Evolutionary conservation across 2,113 vertebrate species (phyloP), one percentile per base, ranked within the genome.

Genomic region (Neolamprologus hecqui): DNA sequence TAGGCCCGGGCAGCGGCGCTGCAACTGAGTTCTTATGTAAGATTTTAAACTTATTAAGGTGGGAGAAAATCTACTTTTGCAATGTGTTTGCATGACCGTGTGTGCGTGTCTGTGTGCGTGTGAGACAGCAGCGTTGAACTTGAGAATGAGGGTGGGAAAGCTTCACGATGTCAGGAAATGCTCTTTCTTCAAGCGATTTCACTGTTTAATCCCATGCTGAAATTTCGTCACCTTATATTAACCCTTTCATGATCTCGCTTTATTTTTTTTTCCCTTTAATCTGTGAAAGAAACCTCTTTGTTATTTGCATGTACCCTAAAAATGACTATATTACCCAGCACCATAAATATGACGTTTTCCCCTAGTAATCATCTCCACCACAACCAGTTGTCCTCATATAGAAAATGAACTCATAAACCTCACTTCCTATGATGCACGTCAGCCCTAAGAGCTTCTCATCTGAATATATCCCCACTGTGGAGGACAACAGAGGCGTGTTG

Each of bases 401-500:
- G 51, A 91, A 89, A 85, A 80, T 70, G 17, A 63, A 88, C 84
- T 83, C 87, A 82, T 80, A 88, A 83, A 90, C 45, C 73, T 57
- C 8, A 79, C 90, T 91, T 93, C 86, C 88, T 90, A 86, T 83
- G 47, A 82, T 89, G 57, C 87, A 85, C 11, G 15, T 88, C 82
- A 90, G 33, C 14, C 2, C 75, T 75, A 63, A 51, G 55, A 85
- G 86, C 77, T 23, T 68, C 80, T 84, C 73, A 86, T 95, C 86
- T 91, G 86, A 94, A 93, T 88, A 85, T 88, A 80, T 90, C 86
- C 85, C 90, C 86, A 79, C 88, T 82, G 86, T 75, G 91, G 87
- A 84, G 80, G 87, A 86, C 86, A 93, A 94, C 90, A 89, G 94
- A 92, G 89, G 90, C 85, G 79, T 87, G 93, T 86, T 96, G 94